Base-by-base conservation (phyloP, 2,797 vertebrate genomes). In the Cetoscarus ocellatus region DNA sequence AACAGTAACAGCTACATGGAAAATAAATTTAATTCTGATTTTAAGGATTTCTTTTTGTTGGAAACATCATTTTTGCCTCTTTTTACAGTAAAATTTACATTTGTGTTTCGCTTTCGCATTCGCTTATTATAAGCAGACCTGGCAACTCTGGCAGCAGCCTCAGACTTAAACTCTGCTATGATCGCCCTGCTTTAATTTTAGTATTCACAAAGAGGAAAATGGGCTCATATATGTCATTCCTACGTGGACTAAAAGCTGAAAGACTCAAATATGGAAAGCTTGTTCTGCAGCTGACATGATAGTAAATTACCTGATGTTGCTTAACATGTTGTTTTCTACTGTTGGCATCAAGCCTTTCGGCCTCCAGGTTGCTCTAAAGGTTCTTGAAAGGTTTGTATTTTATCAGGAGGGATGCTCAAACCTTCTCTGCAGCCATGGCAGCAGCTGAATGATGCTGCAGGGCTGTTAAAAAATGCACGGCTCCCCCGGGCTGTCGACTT, bases 401-500 rank as follows among this genome's bases (percentile, higher is more conserved):
- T 2, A 42, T 65, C 60, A 59, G 59, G 39, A 76, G 45, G 43
- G 40, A 66, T 36, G 48, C 27, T 52, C 5, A 17, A 15, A 15
- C 63, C 47, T 42, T 36, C n/a, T 27, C 64, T 17, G 66, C 68
- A 63, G 56, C 65, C 54, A 3, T 59, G 63, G 75, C 82, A 67
- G 75, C 54, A 48, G 60, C 18, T 73, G 60, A 84, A 44, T 40
- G 61, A 73, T 34, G 45, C 60, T 35, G 43, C 13, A 38, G 47
- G 19, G 9, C 19, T 52, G 67, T 44, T 70, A 68, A 80, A 82
- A 84, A 78, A 77, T 55, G 71, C 80, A 67, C 43, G 13, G 17
- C 62, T 51, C 51, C 69, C 10, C 34, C 12, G 59, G 55, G 73
- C 80, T 35, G 61, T 78, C 66, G 6, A 7, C 59, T 69, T 34